phyloP scores from a whole-genome alignment of 1,140 invertebrate genomes.

The Cyphomyrmex costatus region DNA sequence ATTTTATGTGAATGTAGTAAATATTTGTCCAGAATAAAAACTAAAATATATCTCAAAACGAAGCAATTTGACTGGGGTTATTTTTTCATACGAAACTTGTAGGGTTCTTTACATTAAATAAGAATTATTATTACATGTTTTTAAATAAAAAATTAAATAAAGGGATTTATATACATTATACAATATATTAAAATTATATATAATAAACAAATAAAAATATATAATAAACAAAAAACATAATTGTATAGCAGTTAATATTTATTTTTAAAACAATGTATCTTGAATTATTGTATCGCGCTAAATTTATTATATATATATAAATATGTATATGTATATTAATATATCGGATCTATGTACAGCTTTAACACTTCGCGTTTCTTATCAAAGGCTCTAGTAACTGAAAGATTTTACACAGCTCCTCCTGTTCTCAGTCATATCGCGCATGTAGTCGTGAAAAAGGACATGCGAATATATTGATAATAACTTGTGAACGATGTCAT shows the following conservation, averaged over 20 bases:
- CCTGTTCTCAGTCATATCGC: background rate
- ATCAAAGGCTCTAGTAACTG: conserved; percentile 46
- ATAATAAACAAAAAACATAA: conserved; percentile 15
- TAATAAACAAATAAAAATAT: no score
- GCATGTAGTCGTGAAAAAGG: background rate
- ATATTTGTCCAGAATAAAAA: no score
- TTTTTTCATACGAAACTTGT: no score
- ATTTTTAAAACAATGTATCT: conserved; percentile 54
- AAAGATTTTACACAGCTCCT: background rate
- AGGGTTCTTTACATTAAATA: background rate
- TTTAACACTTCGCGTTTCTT: conserved; percentile 33
- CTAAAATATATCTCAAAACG: no score
- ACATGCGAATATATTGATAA: background rate
- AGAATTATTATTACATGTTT: background rate
- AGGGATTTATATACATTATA: background rate
- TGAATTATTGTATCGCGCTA: conserved; percentile 30
- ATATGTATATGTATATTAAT: conserved; percentile 37
- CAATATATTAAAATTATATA: background rate
- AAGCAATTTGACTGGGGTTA: no score
- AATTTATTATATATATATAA: conserved; percentile 28
- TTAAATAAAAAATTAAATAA: background rate
- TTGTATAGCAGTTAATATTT: conserved; percentile 39
- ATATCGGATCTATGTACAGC: conserved; percentile 37
- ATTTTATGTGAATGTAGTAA: no score
- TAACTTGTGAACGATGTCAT: background rate